Conservation (phyloP, 2,888 invertebrate species). For the Spatulosminthurus flaviceps region DNA sequence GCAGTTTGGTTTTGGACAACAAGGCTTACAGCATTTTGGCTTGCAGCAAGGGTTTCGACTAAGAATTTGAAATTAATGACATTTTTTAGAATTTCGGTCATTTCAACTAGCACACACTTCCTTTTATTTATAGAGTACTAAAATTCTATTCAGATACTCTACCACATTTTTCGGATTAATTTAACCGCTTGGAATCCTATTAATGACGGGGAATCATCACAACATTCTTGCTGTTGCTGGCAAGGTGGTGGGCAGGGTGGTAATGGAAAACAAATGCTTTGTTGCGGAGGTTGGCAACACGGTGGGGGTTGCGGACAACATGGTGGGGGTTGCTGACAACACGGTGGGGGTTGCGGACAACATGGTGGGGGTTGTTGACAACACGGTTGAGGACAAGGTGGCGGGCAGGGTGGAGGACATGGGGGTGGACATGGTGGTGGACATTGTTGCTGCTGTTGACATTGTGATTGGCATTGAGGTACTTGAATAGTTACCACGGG, state of each 20-base stretch:
- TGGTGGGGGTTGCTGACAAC: neutral
- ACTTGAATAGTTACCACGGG: constrained; percentile 8
- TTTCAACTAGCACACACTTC: too few species aligned
- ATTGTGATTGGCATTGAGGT: neutral
- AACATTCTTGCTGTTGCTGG: neutral
- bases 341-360: neutral
- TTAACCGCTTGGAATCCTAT: constrained; percentile 4
- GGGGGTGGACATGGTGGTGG: neutral
- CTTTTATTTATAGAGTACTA: neutral
- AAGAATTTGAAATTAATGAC: neutral
- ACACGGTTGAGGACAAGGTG: neutral
- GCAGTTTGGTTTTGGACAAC: neutral
- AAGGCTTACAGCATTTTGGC: neutral
- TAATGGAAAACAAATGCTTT: neutral
- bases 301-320: neutral
- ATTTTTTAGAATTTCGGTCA: neutral
- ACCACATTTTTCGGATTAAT: constrained; percentile 7
- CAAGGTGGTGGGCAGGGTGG: neutral
- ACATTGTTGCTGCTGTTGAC: neutral
- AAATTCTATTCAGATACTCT: neutral
- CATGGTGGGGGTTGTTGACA: neutral
- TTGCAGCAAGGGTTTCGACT: neutral
- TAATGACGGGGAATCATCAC: neutral
- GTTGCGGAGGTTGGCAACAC: neutral
- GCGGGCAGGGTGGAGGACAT: neutral